Base-by-base conservation (phyloP, 1,140 invertebrate genomes). In the Heliothis subflexa region DNA sequence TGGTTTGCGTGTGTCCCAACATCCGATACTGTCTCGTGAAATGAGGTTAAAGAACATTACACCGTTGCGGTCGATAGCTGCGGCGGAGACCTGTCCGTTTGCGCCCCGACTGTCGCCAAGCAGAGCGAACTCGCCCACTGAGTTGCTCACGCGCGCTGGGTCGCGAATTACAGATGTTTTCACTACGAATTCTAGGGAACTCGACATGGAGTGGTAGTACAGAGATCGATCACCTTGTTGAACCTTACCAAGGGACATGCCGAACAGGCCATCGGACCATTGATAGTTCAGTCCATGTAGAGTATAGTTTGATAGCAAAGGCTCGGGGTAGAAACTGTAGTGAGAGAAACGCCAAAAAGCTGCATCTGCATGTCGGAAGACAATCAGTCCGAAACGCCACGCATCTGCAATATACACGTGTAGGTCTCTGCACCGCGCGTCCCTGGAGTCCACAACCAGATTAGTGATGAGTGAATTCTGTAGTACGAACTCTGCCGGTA, bases 191-290 rank as follows among this genome's bases (percentile, higher is more conserved):
- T 98, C 97, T 57, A 94, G 88, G 77, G 96, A 97, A 86, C 97
- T 97, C 0, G 97, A 97, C 97, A 98, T 97, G 0, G 97, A 95
- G 90, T 98, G 97, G 84, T 97, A 98, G 82, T 96, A 98, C 0
- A 98, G 85, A 0, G 96, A 95, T 45, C 96, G 94, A 68, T 97
- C 96, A 1, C 92, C 88, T 28, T 94, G 87, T 52, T 96, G 95
- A 0, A 95, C 81, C 1, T 96, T 96, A 14, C 96, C 96, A 57
- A 98, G 83, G 4, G 97, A 96, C 89, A 98, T 95, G 0, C 97
- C 97, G 82, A 98, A 98, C 18, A 98, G 92, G 1, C 97, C 97
- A 82, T 98, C 97, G 1, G 96, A 96, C 97, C 97, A 98, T 82
- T 97, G 96, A 84, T 97, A 98, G 66, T 96, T 96, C 0, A 98